phyloP scores from a whole-genome alignment of 2,797 vertebrate species.

The Amniataba percoides region DNA sequence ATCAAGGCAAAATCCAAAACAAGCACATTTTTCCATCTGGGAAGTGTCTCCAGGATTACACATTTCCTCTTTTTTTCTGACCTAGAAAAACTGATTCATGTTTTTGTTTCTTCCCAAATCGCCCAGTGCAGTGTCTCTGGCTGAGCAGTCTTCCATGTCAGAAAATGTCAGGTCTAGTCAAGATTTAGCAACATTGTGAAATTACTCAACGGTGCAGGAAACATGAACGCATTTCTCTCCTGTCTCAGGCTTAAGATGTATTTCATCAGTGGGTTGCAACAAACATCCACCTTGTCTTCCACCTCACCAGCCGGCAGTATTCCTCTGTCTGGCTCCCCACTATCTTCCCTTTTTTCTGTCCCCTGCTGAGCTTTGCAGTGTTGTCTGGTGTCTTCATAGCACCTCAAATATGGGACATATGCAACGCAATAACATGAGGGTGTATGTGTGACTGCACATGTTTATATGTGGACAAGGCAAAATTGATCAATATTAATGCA shows the following conservation, averaged over 20 bases:
- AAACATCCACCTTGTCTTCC: constrained; percentile 22
- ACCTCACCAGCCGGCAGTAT: constrained; percentile 13
- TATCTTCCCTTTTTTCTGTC: neutral
- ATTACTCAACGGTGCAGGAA: constrained; percentile 28
- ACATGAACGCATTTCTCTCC: constrained; percentile 21
- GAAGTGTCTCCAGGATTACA: constrained; percentile 48
- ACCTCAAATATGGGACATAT: neutral
- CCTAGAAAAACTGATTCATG: constrained; percentile 48
- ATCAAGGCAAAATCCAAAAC: constrained; percentile 36
- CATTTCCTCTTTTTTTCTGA: constrained; percentile 40
- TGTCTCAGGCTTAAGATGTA: neutral
- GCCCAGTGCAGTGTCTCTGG: constrained; percentile 12
- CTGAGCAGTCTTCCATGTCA: constrained; percentile 37
- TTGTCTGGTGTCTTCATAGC: neutral
- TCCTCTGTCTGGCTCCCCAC: neutral
- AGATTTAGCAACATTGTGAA: constrained; percentile 35
- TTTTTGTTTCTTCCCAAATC: constrained; percentile 43
- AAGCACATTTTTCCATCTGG: constrained; percentile 47
- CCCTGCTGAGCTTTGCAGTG: neutral
- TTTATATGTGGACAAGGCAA: neutral
- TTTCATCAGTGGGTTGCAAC: constrained; percentile 29
- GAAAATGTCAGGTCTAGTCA: constrained; percentile 40
- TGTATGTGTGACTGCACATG: neutral
- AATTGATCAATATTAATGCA: neutral
- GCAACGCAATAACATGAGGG: neutral